These are phyloP conservation scores for Sarcophaga carnaria DNA, from an alignment of 2,888 invertebrate species.

Conservation along the genomic window DNA sequence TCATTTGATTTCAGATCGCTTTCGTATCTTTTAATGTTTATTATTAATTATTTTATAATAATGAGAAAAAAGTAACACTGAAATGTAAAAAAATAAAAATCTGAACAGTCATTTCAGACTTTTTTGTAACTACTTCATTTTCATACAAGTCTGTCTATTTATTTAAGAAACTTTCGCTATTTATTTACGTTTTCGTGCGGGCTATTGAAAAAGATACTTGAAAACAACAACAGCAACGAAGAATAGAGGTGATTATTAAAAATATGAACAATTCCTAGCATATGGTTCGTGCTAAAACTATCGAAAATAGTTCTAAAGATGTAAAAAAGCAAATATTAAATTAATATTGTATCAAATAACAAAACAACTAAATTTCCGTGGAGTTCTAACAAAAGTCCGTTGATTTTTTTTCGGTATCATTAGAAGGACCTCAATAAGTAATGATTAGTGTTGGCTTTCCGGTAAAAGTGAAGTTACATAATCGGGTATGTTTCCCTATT, in stretches of 20 bases:
- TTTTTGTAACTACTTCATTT: background rate
- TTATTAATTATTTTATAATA: constrained; percentile 32
- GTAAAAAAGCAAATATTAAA: too few relatives aligned
- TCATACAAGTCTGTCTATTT: background rate
- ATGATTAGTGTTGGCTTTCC: too few relatives aligned
- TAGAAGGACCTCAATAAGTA: too few relatives aligned
- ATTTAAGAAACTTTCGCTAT: background rate
- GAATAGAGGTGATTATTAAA: too few relatives aligned
- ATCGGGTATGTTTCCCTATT: too few relatives aligned
- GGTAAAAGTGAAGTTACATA: too few relatives aligned
- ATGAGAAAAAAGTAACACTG: constrained; percentile 33
- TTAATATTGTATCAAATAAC: too few relatives aligned
- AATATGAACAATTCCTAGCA: too few relatives aligned
- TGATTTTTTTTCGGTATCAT: background rate
- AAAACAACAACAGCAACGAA: too few relatives aligned
- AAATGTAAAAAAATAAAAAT: background rate
- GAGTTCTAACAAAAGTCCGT: background rate
- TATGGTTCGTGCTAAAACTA: too few relatives aligned
- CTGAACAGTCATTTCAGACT: background rate
- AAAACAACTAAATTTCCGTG: too few relatives aligned
- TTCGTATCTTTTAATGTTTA: constrained; percentile 19
- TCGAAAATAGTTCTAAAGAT: too few relatives aligned
- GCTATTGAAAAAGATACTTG: background rate
- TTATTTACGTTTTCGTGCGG: background rate
- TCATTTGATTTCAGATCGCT: background rate